Percentiles rank a stretch among this genome's conserved stretches.
phyloP scores from a whole-genome alignment of 2,888 invertebrate species.

The Liopterus haemorrhoidalis region DNA sequence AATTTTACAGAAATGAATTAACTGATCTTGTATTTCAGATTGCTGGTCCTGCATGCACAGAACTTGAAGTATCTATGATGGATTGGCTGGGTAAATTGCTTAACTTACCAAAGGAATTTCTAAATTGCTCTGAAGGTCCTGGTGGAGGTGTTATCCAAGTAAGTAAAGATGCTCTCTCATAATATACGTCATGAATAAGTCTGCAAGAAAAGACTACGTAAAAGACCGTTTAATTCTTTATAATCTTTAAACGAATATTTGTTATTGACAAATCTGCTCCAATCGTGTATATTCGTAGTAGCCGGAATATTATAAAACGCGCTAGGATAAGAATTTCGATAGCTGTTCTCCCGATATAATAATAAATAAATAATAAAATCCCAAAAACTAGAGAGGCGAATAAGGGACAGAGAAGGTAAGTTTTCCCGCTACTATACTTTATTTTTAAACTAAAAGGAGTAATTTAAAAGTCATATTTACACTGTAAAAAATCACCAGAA shows the following conservation, averaged over 20 bases:
- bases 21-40: conserved; percentile 52
- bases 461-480: too few species aligned
- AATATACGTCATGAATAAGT: not conserved
- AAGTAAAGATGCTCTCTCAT: conserved; percentile 21
- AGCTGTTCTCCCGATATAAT: too few species aligned
- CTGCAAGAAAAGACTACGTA: not conserved
- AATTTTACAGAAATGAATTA: not conserved
- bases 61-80: conserved; percentile 85
- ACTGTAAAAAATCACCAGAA: too few species aligned
- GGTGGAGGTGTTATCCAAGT: conserved; percentile 85
- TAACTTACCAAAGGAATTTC: conserved; percentile 73
- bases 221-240: not conserved
- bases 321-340: too few species aligned
- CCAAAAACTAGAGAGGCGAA: too few species aligned
- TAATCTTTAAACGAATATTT: not conserved
- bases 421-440: too few species aligned
- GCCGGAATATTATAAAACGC: too few species aligned
- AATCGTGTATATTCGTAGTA: too few species aligned
- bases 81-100: conserved; percentile 89
- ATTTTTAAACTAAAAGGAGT: too few species aligned
- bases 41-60: conserved; percentile 83
- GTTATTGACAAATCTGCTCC: too few species aligned
- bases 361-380: too few species aligned
- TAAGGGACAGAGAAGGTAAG: too few species aligned
- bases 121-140: conserved; percentile 67